phyloP scores from a whole-genome alignment of 1,140 invertebrate genomes.

The Globodera rostochiensis region DNA sequence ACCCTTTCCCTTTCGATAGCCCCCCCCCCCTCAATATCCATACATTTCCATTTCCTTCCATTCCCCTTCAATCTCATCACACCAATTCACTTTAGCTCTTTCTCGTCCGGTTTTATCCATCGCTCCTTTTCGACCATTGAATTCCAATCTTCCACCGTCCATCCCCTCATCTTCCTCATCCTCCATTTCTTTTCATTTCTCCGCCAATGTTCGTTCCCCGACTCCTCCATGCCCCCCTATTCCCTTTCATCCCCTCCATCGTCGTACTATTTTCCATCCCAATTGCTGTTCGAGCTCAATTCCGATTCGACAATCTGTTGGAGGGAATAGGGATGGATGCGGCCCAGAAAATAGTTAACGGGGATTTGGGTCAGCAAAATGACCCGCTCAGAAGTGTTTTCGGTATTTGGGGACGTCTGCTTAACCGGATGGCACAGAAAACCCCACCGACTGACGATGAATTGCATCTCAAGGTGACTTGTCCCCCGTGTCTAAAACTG shows the following conservation, averaged over 20 bases:
- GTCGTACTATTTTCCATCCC: neutral
- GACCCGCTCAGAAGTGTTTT: conserved; percentile 37
- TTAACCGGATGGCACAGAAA: conserved; percentile 41
- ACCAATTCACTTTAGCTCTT: conserved; percentile 9
- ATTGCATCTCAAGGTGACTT: conserved; percentile 32
- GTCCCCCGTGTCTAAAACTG: neutral
- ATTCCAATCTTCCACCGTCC: conserved; percentile 6
- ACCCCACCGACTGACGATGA: conserved; percentile 40
- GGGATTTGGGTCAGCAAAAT: neutral
- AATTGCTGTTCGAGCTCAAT: conserved; percentile 8
- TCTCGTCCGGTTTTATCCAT: conserved; percentile 8
- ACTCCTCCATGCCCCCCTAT: neutral
- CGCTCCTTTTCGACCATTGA: conserved; percentile 16
- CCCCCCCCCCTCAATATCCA: neutral
- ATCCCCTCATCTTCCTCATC: conserved; percentile 1
- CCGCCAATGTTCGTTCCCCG: conserved; percentile 6
- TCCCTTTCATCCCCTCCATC: neutral
- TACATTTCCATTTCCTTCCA: neutral
- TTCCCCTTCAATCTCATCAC: neutral
- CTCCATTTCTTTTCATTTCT: conserved; percentile 13
- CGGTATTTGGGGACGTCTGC: conserved; percentile 36
- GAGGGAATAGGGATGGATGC: neutral
- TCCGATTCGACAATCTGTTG: conserved; percentile 9
- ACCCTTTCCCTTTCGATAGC: conserved; percentile 4
- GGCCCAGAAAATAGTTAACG: neutral